Conservation (phyloP, 1,140 invertebrate species). For the Drosophila nasuta region DNA sequence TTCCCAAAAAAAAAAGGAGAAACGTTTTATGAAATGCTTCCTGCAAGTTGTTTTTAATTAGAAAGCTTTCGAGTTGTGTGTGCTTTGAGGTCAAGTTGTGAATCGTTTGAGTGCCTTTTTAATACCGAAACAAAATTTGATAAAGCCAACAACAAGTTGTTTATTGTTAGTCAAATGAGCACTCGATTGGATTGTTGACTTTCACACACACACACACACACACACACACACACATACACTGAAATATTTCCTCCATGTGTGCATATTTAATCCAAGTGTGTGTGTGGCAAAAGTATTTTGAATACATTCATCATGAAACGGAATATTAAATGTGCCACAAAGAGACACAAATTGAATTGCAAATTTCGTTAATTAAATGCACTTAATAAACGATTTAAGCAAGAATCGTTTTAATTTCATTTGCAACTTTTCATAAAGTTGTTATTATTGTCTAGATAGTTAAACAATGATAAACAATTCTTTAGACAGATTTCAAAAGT, state of each 20-base stretch:
- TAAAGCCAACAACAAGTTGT: not conserved
- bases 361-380: not conserved
- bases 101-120: constrained; percentile 1
- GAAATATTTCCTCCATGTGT: not conserved
- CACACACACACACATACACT: too few relatives aligned
- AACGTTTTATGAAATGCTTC: not conserved
- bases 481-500: too few relatives aligned
- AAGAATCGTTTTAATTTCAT: too few relatives aligned
- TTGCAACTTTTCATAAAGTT: too few relatives aligned
- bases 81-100: not conserved
- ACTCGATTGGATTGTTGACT: not conserved
- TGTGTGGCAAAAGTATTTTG: not conserved
- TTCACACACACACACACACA: not conserved
- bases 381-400: not conserved
- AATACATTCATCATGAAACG: not conserved
- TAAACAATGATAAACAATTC: too few relatives aligned
- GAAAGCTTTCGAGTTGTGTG: not conserved
- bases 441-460: too few relatives aligned
- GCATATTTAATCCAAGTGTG: not conserved
- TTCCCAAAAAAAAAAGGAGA: not conserved
- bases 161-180: constrained; percentile 2
- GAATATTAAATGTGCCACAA: not conserved
- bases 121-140: not conserved
- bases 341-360: not conserved
- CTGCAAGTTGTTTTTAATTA: constrained; percentile 23